Conservation (phyloP, 2,797 vertebrate genomes). For the Telmatherina bonti region DNA sequence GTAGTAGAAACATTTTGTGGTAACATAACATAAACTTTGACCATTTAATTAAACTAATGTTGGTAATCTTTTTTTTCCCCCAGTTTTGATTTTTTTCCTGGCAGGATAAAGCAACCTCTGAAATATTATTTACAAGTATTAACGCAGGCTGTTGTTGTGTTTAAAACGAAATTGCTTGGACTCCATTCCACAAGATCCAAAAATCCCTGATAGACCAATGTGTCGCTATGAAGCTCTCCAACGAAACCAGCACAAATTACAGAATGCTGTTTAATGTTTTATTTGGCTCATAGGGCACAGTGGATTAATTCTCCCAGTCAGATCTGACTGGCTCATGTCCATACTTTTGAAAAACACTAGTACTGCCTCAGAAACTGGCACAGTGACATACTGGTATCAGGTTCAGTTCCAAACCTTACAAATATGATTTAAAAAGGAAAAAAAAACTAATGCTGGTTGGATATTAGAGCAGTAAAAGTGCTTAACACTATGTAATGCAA, state of each 20-base stretch:
- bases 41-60: slow-evolving; percentile 4
- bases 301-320: slow-evolving; percentile 30
- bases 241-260: slow-evolving; percentile 40
- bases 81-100: slow-evolving; percentile 28
- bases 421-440: background rate
- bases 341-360: slow-evolving; percentile 24
- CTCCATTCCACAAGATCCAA: slow-evolving; percentile 1
- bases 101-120: slow-evolving; percentile 6
- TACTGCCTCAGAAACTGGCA: slow-evolving; percentile 18
- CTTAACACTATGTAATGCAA: slow-evolving; percentile 14
- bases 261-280: slow-evolving; percentile 38
- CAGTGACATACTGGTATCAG: slow-evolving; percentile 20
- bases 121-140: slow-evolving; percentile 20
- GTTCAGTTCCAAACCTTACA: slow-evolving; percentile 11
- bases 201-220: slow-evolving; percentile 20
- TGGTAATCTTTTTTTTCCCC: slow-evolving; percentile 7
- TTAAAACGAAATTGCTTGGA: slow-evolving; percentile 27
- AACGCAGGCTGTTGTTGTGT: slow-evolving; percentile 1
- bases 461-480: slow-evolving; percentile 12
- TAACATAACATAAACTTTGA: background rate
- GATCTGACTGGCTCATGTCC: slow-evolving; percentile 22
- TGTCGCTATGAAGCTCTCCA: slow-evolving; percentile 25
- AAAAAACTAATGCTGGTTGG: background rate
- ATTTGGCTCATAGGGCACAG: slow-evolving; percentile 29
- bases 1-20: background rate